Base-by-base conservation (phyloP, 1,140 invertebrate species). In the Drosophila sp. region DNA sequence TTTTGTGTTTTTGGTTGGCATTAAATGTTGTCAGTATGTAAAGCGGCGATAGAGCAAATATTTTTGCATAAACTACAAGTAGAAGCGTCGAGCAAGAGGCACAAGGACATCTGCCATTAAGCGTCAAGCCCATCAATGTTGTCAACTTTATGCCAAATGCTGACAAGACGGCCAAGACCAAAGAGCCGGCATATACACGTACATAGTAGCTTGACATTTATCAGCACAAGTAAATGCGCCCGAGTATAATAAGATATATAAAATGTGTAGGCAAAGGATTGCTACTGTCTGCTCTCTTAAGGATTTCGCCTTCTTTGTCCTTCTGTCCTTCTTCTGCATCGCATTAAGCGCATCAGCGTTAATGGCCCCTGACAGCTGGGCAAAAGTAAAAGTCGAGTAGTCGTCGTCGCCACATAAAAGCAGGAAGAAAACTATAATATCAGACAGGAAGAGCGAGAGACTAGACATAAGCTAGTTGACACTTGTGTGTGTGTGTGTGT, bases 31-130 rank as follows among this genome's bases (percentile, higher is more conserved):
- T 38, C 1, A 38, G 10, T 10, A 38, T 38, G 35, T 11, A 11
- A 38, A 38, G 10, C 35, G 35, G 1, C 35, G 10, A 38, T 38
- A 3, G 35, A 38, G 10, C 35, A 38, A 38, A 38, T 38, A 11
- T 23, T 47, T 40, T 47, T 47, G 23, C 44, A 50, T 50, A 50
- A 50, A 27, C 44, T 50, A 50, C 44, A 50, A 50, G 44, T 50
- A 50, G 7, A 27, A 27, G 44, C 27, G 23, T 50, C 44, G 6
- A 50, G 23, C 1, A 25, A 25, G 1, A 47, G 17, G 6, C 17
- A 47, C 44, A 50, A 47, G 17, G 44, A 44, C 17, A 44, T 23
- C 41, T 17, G 17, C 17, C 44, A 23, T 47, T 5, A 47, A 47
- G 44, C 44, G 17, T 47, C 44, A 47, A 27, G 44, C 25, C 44